Evolutionary conservation across 2,113 vertebrate genomes (phyloP).

Genomic region (Stictonetta naevosa): DNA sequence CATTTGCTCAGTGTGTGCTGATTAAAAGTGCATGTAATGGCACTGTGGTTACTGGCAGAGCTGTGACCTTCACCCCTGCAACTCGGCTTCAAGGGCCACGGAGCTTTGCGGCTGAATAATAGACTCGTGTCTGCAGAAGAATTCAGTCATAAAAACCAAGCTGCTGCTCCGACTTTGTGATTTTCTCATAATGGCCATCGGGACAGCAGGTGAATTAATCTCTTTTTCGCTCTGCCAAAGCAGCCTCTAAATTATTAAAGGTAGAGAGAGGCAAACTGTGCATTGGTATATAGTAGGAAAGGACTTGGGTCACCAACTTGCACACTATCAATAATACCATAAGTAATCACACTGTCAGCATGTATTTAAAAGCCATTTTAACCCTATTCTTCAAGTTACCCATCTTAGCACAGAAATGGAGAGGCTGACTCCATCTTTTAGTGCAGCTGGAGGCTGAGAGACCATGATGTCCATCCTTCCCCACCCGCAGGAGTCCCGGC

Average conservation of each 20-base stretch:
- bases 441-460: neutral
- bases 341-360: neutral
- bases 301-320: neutral
- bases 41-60: neutral
- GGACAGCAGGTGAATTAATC: neutral
- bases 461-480: neutral
- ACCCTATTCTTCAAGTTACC: neutral
- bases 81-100: neutral
- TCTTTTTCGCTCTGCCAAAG: slow-evolving; percentile 1
- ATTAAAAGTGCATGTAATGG: slow-evolving; percentile 33
- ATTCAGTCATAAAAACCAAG: slow-evolving; percentile 13
- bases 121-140: neutral
- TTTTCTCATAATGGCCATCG: slow-evolving; percentile 2
- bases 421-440: neutral
- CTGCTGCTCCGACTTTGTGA: slow-evolving; percentile 6
- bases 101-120: neutral
- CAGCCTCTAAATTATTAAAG: neutral
- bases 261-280: neutral
- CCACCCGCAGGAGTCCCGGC: neutral
- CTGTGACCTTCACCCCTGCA: slow-evolving; percentile 36
- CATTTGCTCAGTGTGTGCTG: slow-evolving; percentile 2
- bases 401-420: neutral
- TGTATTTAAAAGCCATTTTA: neutral
- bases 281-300: neutral
- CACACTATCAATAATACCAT: neutral